Conservation (phyloP, 2,797 vertebrate species). For the Enteromius trimaculatus region DNA sequence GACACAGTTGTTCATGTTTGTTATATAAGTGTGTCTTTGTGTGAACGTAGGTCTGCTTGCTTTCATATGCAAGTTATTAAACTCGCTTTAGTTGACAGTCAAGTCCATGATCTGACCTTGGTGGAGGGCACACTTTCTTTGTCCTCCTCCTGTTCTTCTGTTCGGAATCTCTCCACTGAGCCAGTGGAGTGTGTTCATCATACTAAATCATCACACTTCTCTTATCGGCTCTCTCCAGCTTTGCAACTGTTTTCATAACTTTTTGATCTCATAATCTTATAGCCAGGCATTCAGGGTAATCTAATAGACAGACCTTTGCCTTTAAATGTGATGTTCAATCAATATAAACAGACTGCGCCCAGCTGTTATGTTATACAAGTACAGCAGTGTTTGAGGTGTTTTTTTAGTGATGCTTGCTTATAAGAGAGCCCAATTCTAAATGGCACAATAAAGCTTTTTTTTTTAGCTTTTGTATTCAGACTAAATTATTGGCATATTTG, state of each 20-base stretch:
- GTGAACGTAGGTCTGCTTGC: neutral
- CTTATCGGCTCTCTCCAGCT: constrained; percentile 8
- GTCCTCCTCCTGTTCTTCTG: neutral
- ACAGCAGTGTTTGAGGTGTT: neutral
- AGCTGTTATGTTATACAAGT: neutral
- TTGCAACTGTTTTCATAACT: constrained; percentile 25
- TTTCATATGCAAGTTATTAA: neutral
- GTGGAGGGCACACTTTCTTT: neutral
- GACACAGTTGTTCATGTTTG: neutral
- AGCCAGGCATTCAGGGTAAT: neutral
- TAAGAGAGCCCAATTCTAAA: neutral
- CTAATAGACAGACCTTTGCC: constrained; percentile 6
- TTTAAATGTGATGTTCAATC: constrained; percentile 6
- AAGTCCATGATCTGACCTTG: constrained; percentile 21
- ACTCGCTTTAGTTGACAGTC: constrained; percentile 13
- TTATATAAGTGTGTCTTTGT: neutral
- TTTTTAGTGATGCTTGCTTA: neutral
- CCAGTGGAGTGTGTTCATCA: constrained; percentile 22
- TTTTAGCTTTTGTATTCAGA: neutral
- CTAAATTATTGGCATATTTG: constrained; percentile 13
- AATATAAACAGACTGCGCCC: neutral
- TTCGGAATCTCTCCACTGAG: constrained; percentile 1
- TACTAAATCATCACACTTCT: constrained; percentile 23
- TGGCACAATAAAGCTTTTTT: neutral
- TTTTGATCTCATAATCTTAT: constrained; percentile 2